Evolutionary conservation across 2,888 invertebrate species (phyloP), one percentile per base, ranked within the genome.

Genomic region (Metallyticus violacea): DNA sequence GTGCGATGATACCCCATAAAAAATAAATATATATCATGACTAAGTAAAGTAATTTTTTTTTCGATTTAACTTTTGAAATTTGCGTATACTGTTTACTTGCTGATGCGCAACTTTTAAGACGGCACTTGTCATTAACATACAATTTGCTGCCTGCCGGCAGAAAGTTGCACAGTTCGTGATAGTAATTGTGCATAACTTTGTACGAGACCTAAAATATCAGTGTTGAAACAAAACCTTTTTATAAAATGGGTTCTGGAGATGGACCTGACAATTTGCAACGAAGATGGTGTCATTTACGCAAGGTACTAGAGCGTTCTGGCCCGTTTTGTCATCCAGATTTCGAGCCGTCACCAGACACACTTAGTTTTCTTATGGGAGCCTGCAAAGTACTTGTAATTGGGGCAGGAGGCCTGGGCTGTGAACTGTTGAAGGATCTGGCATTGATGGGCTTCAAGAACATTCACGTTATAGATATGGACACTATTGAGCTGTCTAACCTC

Each of bases 391-490:
- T 99, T 76, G 95, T 98, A 5, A 95, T 98, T 89, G 99, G 99
- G 22, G 99, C 99, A 86, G 99, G 99, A 62, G 99, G 99, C 1
- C 93, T 99, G 80, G 99, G 99, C 22, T 99, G 99, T 93, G 99
- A 99, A 92, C 93, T 99, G 28, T 93, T 99, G 0, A 99, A 99
- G 93, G 97, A 99, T 92, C 93, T 99, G 89, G 98, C 96, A 0
- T 92, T 99, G 78, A 97, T 99, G 96, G 99, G 99, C 0, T 99
- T 99, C 91, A 94, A 95, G 88, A 95, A 98, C 90, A 95, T 99
- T 89, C 97, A 99, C 92, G 96, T 99, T 4, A 98, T 99, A 88
- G 99, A 99, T 91, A 99, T 99, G 99, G 99, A 99, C 92, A 99
- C 97, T 0, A 99, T 99, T 89, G 99, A 99, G 92, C 92, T 99